These are phyloP conservation scores for Volucella bombylans DNA, from an alignment of 2,888 invertebrate species.

Conservation along the genomic window DNA sequence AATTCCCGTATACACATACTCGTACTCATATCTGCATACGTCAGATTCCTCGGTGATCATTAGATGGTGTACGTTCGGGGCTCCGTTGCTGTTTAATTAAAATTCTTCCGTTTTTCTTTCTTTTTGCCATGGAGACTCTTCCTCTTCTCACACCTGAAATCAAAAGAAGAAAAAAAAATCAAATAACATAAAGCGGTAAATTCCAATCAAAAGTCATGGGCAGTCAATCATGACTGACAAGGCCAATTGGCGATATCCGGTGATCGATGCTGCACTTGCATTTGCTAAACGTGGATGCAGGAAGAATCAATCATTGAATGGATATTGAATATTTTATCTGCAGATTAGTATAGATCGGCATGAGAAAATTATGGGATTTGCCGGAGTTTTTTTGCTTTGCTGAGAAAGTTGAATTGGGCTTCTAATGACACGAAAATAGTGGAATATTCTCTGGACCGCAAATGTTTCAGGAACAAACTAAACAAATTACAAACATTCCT, in stretches of 20 bases:
- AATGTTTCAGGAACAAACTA: too few relatives aligned
- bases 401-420: too few relatives aligned
- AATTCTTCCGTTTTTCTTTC: constrained; percentile 29
- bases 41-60: not conserved
- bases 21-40: constrained; percentile 6
- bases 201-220: constrained; percentile 37
- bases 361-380: constrained; percentile 26
- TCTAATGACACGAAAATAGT: too few relatives aligned
- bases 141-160: constrained; percentile 11
- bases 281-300: constrained; percentile 32
- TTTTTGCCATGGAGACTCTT: not conserved
- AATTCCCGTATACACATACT: not conserved
- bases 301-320: constrained; percentile 20
- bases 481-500: too few relatives aligned
- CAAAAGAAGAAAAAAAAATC: constrained; percentile 5
- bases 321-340: constrained; percentile 20
- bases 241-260: constrained; percentile 65
- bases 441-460: too few relatives aligned
- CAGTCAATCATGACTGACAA: constrained; percentile 63
- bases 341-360: constrained; percentile 9
- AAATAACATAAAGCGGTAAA: not conserved
- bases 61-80: too few relatives aligned
- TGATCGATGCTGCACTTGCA: constrained; percentile 19
- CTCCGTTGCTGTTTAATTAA: constrained; percentile 39
- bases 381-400: not conserved